Evolutionary conservation across 2,888 invertebrate genomes (phyloP), one percentile per base, ranked within the genome.

Genomic region (Sussaba pulchella): DNA sequence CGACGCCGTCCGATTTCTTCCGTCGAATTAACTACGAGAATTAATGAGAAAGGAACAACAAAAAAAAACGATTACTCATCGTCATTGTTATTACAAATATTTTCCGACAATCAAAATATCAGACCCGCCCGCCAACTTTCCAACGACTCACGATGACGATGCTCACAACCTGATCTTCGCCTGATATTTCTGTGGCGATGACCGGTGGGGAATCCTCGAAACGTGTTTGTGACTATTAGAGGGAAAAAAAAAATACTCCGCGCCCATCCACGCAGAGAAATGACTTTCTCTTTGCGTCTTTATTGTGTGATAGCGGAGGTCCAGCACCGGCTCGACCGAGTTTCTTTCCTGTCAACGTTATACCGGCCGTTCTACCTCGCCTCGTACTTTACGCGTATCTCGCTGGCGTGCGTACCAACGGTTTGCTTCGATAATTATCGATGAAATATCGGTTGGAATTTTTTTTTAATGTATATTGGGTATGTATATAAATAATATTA

Each of bases 221-320:
- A 77, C 73, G 67, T 67, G 54, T 21, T 41, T 69, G 8, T 6
- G 63, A 59, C 63, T 72, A 81, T 76, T 76, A 63, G 2, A 63
- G n/a, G n/a, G 75, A 69, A 69, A 67, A 21, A 76, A 72, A 72
- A 31, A 81, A 77, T 39, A 73, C 72, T 26, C 72, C 69, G 63
- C 69, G 72, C 76, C 77, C 73, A 43, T 52, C 70, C 64, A 73
- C 12, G 64, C 41, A 24, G 81, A 77, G 73, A 77, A 73, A 77
- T 77, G n/a, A 81, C 81, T 81, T 81, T 81, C 81, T 70, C 70
- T 57, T 70, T 12, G 17, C 9, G 21, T 76, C 77, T 70, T 77
- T 70, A 74, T 77, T 77, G 77, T 70, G 57, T 21, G 73, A 73
- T 73, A 71, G 31, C 14, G n/a, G 24, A 36, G 71, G 71, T 75